A percentile compares a stretch with the other conserved stretches of the same genome.
These are phyloP conservation scores for Atrichornis clamosus DNA, from an alignment of 2,113 vertebrate species.

Conservation along the genomic window DNA sequence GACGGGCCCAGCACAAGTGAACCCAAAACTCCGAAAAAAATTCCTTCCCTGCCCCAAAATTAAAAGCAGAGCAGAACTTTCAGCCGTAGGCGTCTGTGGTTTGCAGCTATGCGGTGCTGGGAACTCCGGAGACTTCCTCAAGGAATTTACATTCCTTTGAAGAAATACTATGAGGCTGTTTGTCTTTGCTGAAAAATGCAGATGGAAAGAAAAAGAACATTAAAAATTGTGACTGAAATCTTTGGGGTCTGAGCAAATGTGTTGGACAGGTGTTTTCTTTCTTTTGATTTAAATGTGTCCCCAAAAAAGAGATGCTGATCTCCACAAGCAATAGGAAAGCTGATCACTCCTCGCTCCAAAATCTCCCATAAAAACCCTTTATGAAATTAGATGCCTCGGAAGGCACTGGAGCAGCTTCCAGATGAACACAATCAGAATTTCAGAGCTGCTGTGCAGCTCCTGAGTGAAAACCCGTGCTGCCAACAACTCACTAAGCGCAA, in stretches of 20 bases:
- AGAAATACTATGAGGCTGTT: slow-evolving; percentile 65
- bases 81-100: slow-evolving; percentile 64
- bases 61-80: slow-evolving; percentile 62
- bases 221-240: neutral
- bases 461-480: neutral
- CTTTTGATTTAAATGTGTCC: neutral
- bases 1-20: slow-evolving; percentile 31
- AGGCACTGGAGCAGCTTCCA: slow-evolving; percentile 5
- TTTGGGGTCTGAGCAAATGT: slow-evolving; percentile 19
- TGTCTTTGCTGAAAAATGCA: slow-evolving; percentile 50
- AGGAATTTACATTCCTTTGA: slow-evolving; percentile 70
- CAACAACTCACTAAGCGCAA: neutral
- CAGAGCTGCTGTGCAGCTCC: slow-evolving; percentile 11
- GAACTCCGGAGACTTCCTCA: slow-evolving; percentile 64
- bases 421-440: neutral
- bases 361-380: slow-evolving; percentile 25
- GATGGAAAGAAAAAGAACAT: slow-evolving; percentile 34
- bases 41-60: slow-evolving; percentile 59
- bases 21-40: slow-evolving; percentile 30
- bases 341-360: neutral
- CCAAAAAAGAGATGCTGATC: neutral
- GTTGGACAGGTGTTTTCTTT: slow-evolving; percentile 47
- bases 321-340: neutral
- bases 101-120: slow-evolving; percentile 55
- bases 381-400: slow-evolving; percentile 37